phyloP scores from a whole-genome alignment of 2,797 vertebrate species.

The Mallotus villosus region DNA sequence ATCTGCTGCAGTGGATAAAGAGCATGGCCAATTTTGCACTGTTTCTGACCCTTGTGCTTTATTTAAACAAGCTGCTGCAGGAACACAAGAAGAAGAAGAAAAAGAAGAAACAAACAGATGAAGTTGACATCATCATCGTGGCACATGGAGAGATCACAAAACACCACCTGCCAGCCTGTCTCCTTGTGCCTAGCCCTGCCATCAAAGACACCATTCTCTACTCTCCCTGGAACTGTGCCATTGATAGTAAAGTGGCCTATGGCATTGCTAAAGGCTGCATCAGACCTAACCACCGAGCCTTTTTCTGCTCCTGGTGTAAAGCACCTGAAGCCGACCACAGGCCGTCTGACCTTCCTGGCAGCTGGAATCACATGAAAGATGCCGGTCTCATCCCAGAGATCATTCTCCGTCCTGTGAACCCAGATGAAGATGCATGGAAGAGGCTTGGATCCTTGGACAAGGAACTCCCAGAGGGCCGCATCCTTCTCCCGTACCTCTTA shows the following conservation, averaged over 20 bases:
- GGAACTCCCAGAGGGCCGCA: too few relatives aligned
- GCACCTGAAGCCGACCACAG: too few relatives aligned
- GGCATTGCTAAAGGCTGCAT: slow-evolving; percentile 22
- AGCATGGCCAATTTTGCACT: too few relatives aligned
- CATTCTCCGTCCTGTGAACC: not conserved
- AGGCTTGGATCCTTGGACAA: not conserved
- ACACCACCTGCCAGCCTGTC: slow-evolving; percentile 8
- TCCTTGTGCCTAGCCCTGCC: slow-evolving; percentile 14
- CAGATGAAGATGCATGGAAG: not conserved
- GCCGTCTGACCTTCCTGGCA: not conserved
- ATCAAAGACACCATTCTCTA: slow-evolving; percentile 28
- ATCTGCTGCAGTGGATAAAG: too few relatives aligned
- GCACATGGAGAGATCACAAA: slow-evolving; percentile 12
- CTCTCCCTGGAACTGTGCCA: slow-evolving; percentile 33
- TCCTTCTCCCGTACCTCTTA: too few relatives aligned
- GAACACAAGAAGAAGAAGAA: too few relatives aligned
- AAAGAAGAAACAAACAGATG: too few relatives aligned
- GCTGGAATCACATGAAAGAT: slow-evolving; percentile 30
- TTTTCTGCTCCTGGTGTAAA: not conserved
- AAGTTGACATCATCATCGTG: slow-evolving; percentile 25
- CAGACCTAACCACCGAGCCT: not conserved
- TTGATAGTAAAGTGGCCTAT: not conserved
- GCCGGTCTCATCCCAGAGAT: slow-evolving; percentile 16
- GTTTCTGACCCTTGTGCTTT: too few relatives aligned
- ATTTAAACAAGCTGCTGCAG: too few relatives aligned